Base-by-base conservation (phyloP, 2,888 invertebrate genomes). In the Macrostomum cliftonense region DNA sequence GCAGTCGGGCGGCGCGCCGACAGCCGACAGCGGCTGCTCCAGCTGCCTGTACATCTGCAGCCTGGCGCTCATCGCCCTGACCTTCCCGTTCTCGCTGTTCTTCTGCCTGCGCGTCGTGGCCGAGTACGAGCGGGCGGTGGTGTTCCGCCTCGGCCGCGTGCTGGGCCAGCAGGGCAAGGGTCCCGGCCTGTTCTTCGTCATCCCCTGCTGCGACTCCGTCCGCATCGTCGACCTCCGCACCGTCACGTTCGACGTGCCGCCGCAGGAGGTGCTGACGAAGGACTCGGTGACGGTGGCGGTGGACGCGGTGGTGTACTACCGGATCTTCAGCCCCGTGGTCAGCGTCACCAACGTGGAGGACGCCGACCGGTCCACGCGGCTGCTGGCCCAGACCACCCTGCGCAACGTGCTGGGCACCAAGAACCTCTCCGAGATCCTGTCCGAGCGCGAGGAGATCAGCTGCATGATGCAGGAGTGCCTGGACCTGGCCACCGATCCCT, bases 91-190 rank as follows among this genome's bases (percentile, higher is more conserved):
- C 28, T 50, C 50, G 12, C 39, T 50, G 19, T 13, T 49, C 40
- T 17, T 50, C 13, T 50, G 49, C 37, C 21, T 54, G 16, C 51
- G 87, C 85, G 87, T 88, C 37, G 86, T 88, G 9, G 85, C 85
- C 64, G 87, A 88, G 63, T 88, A 88, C 65, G 86, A 88, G 68
- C 74, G 87, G 52, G 87, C 87, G 0, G 87, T 88, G 19, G 87
- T 88, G 67, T 87, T 88, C 66, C 78, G 87, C 40, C 72, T 88
- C 52, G 87, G 87, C 2, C 76, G 87, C 52, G 75, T 87, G 36
- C 79, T 83, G 2, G 86, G 86, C 19, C 43, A 49, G 5, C 86
- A 86, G 19, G 85, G 87, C 5, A 43, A 40, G 40, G 44, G 17
- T 9, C 47, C 47, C n/a, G 38, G 54, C 59, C 1, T 59, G 16